phyloP scores from a whole-genome alignment of 2,888 invertebrate species.

The Campoplex capitator region DNA sequence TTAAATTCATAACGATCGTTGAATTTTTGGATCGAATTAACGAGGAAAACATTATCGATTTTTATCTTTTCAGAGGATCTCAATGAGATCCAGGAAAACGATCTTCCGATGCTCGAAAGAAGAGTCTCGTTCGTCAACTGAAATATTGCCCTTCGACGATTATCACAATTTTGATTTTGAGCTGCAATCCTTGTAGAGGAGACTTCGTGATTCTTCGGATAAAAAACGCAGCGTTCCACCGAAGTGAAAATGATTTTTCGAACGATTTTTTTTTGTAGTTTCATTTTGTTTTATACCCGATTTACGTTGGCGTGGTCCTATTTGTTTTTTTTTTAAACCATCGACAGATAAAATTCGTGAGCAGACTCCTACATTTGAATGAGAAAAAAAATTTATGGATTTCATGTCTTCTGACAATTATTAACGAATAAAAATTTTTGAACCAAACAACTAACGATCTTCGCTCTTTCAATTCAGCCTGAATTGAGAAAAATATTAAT shows the following conservation, averaged over 20 bases:
- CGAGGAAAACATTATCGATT: not conserved
- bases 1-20: not conserved
- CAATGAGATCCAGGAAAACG: slow-evolving; percentile 43
- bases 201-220: slow-evolving; percentile 7
- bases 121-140: slow-evolving; percentile 66
- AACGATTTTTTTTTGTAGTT: not conserved
- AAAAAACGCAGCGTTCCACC: not conserved
- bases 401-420: not conserved
- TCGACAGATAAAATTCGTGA: not conserved
- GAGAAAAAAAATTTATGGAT: not conserved
- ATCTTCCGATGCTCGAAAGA: slow-evolving; percentile 58
- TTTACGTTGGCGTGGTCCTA: not conserved
- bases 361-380: not conserved
- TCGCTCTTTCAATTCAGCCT: too few relatives aligned
- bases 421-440: not conserved
- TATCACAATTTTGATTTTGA: not conserved
- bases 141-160: not conserved
- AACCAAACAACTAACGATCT: too few relatives aligned
- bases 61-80: slow-evolving; percentile 29
- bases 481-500: too few relatives aligned
- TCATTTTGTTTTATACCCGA: not conserved
- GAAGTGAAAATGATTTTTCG: not conserved
- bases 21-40: not conserved
- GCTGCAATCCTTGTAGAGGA: not conserved
- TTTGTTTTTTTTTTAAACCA: not conserved